These are phyloP conservation scores for Busseola fusca DNA, from an alignment of 2,888 invertebrate species.

Conservation along the genomic window DNA sequence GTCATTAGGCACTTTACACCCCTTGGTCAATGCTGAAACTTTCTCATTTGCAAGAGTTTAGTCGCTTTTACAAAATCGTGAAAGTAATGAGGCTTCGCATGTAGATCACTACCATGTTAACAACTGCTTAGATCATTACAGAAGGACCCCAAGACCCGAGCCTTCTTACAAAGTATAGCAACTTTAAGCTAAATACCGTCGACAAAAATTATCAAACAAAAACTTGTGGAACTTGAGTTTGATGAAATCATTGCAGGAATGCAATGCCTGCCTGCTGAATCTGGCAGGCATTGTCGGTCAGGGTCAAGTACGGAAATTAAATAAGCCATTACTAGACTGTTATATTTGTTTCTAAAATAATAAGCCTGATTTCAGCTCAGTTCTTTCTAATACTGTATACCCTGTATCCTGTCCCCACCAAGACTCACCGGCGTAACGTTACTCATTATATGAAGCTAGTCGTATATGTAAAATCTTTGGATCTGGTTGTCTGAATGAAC, in stretches of 20 bases:
- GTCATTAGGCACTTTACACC: slow-evolving; percentile 32
- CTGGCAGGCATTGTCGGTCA: background rate
- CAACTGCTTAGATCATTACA: background rate
- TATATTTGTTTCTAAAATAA: background rate
- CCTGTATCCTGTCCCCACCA: background rate
- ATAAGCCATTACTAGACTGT: background rate
- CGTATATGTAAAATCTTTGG: too few species aligned
- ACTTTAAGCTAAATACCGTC: background rate
- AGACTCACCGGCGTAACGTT: background rate
- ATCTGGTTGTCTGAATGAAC: too few species aligned
- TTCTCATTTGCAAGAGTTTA: slow-evolving; percentile 26
- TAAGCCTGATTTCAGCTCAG: background rate
- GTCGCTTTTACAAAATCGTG: background rate
- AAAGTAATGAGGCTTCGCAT: slow-evolving; percentile 9
- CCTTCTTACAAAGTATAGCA: background rate
- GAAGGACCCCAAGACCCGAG: too few species aligned
- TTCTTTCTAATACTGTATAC: background rate
- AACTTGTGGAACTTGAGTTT: background rate
- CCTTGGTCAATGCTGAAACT: background rate
- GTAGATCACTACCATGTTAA: slow-evolving; percentile 1
- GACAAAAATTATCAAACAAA: background rate
- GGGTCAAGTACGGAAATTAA: background rate
- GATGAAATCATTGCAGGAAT: background rate
- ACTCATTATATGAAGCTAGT: background rate
- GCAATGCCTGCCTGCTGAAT: too few species aligned